A percentile compares a stretch with the other conserved stretches of the same genome.
Evolutionary conservation across 35 echinoderm and acorn worm genomes (phyloP).

Genomic region (Ophioderma brevispina): DNA sequence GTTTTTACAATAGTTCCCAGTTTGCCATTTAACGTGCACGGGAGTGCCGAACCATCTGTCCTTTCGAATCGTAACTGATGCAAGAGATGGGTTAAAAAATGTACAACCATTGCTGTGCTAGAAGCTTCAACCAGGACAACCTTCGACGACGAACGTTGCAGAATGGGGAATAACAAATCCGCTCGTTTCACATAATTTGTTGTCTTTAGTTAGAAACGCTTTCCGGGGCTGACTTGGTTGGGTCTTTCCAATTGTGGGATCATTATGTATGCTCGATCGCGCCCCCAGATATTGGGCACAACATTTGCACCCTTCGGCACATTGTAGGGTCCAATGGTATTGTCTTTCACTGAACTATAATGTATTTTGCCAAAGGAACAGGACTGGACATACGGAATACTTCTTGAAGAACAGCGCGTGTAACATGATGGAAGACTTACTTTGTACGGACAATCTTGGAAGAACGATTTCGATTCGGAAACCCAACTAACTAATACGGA

Average conservation of each 20-base stretch:
- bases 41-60: slow-evolving; percentile 44
- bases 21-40: slow-evolving; percentile 41
- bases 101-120: slow-evolving; percentile 70
- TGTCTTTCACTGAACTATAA: slow-evolving; percentile 2
- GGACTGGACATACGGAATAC: slow-evolving; percentile 27
- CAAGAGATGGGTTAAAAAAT: slow-evolving; percentile 76
- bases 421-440: slow-evolving; percentile 61
- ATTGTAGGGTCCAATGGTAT: slow-evolving; percentile 5
- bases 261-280: slow-evolving; percentile 5
- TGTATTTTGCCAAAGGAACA: slow-evolving; percentile 28
- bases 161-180: slow-evolving; percentile 12
- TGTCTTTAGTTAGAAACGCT: slow-evolving; percentile 37
- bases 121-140: slow-evolving; percentile 71
- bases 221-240: slow-evolving; percentile 45
- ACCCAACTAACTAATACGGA: slow-evolving; percentile 64
- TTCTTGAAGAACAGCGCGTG: slow-evolving; percentile 50
- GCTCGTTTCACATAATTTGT: not conserved
- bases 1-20: slow-evolving; percentile 66
- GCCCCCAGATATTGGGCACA: slow-evolving; percentile 23
- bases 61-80: slow-evolving; percentile 68
- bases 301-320: slow-evolving; percentile 23
- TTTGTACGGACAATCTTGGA: slow-evolving; percentile 54
- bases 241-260: slow-evolving; percentile 40
- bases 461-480: slow-evolving; percentile 46
- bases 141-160: slow-evolving; percentile 59